Conservation (phyloP, 2,888 invertebrate species). For the Pelosia muscerda region DNA sequence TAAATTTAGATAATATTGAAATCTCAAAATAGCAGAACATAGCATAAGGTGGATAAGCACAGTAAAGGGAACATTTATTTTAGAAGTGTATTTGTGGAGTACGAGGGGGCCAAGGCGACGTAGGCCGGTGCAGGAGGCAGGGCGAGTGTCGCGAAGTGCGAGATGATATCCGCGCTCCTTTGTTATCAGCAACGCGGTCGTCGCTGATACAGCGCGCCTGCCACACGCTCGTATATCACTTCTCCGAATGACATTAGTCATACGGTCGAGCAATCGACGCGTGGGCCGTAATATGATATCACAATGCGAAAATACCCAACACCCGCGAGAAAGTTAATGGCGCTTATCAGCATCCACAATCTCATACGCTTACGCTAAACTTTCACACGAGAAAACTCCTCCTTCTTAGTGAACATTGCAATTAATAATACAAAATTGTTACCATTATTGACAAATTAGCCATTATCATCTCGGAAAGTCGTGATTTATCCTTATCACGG, state of each 20-base stretch:
- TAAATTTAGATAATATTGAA: constrained; percentile 84
- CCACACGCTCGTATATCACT: constrained; percentile 82
- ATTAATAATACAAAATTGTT: constrained; percentile 75
- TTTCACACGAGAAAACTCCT: constrained; percentile 85
- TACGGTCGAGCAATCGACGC: constrained; percentile 83
- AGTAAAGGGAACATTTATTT: constrained; percentile 57
- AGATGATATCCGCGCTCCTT: constrained; percentile 73
- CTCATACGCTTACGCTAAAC: constrained; percentile 85
- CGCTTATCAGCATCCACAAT: constrained; percentile 88
- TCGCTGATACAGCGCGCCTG: constrained; percentile 74
- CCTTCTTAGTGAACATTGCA: constrained; percentile 59
- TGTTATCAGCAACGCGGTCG: constrained; percentile 81
- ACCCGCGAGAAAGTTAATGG: constrained; percentile 88
- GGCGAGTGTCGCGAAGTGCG: constrained; percentile 49
- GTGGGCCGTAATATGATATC: constrained; percentile 88
- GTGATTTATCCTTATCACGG: constrained; percentile 90
- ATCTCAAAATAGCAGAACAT: constrained; percentile 81
- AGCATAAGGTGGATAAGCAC: constrained; percentile 66
- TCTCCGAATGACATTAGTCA: constrained; percentile 86
- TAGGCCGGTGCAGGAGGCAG: constrained; percentile 52
- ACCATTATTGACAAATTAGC: constrained; percentile 93
- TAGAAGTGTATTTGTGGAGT: constrained; percentile 55
- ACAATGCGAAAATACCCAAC: constrained; percentile 88
- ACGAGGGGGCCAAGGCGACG: constrained; percentile 48
- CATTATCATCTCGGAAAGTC: constrained; percentile 91